These are phyloP conservation scores for Hyposmocoma kahamanoa DNA, from an alignment of 1,140 invertebrate genomes.

Conservation along the genomic window DNA sequence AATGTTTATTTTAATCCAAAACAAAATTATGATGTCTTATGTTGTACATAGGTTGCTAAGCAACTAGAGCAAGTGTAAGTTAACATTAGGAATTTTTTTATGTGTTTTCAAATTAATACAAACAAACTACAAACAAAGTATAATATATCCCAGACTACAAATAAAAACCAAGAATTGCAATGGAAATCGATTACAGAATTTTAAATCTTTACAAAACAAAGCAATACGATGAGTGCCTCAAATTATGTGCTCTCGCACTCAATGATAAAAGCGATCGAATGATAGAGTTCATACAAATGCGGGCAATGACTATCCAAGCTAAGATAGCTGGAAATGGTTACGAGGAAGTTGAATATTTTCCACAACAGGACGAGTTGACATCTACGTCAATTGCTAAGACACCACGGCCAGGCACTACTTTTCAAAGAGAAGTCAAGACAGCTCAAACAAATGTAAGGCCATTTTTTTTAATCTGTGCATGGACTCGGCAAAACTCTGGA, in stretches of 20 bases:
- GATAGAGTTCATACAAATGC: slow-evolving; percentile 57
- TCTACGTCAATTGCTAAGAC: slow-evolving; percentile 51
- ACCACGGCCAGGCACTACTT: slow-evolving; percentile 53
- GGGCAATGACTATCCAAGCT: slow-evolving; percentile 54
- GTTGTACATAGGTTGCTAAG: too few species aligned
- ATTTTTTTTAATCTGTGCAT: not conserved
- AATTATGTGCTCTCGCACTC: slow-evolving; percentile 33
- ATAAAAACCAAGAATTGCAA: slow-evolving; percentile 14
- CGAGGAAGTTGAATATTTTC: slow-evolving; percentile 57
- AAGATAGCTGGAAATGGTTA: slow-evolving; percentile 61
- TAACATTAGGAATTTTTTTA: too few species aligned
- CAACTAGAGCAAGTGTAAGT: too few species aligned
- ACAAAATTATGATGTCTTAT: too few species aligned
- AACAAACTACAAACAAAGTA: too few species aligned
- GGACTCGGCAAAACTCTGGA: not conserved
- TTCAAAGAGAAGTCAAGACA: slow-evolving; percentile 37
- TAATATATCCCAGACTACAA: not conserved
- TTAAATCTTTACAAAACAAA: slow-evolving; percentile 58
- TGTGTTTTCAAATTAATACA: too few species aligned
- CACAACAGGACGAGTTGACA: slow-evolving; percentile 42
- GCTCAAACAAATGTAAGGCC: slow-evolving; percentile 18
- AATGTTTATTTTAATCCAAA: too few species aligned
- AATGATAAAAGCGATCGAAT: slow-evolving; percentile 36
- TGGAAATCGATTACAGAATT: slow-evolving; percentile 51
- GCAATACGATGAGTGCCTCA: slow-evolving; percentile 53